Conservation (phyloP, 2,888 invertebrate genomes). For the Eristalinus aeneus region DNA sequence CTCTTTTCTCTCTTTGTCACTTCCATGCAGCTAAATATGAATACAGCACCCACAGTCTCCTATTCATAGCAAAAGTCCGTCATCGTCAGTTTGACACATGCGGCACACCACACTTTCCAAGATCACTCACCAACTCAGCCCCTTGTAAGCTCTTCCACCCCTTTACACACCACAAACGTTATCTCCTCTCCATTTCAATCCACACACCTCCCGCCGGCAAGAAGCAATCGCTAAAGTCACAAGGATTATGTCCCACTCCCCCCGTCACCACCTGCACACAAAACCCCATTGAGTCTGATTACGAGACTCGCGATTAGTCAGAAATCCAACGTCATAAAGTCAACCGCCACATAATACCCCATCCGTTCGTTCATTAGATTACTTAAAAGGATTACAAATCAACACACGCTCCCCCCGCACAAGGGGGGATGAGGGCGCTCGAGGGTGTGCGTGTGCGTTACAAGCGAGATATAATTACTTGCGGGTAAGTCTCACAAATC, state of each 20-base stretch:
- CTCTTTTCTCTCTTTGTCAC: too few relatives aligned
- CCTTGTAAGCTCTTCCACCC: too few relatives aligned
- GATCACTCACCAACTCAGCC: too few relatives aligned
- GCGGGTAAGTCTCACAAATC: slow-evolving; percentile 61
- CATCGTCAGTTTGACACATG: too few relatives aligned
- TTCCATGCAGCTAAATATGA: too few relatives aligned
- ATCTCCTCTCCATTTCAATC: background rate
- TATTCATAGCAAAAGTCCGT: too few relatives aligned
- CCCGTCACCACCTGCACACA: background rate
- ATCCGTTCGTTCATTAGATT: slow-evolving; percentile 10
- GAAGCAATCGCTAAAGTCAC: background rate
- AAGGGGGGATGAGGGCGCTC: background rate
- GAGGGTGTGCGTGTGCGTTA: background rate
- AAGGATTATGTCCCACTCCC: background rate
- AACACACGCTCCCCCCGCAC: background rate
- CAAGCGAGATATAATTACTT: slow-evolving; percentile 44
- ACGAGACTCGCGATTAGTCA: background rate
- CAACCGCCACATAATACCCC: slow-evolving; percentile 44
- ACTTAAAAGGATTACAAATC: slow-evolving; percentile 60
- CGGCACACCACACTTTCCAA: too few relatives aligned
- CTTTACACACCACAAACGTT: background rate
- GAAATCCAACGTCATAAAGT: slow-evolving; percentile 39
- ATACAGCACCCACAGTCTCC: too few relatives aligned
- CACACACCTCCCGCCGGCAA: background rate
- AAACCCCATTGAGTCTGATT: background rate